phyloP scores from a whole-genome alignment of 2,797 vertebrate genomes.

The Ctenochaetus hawaiiensis region DNA sequence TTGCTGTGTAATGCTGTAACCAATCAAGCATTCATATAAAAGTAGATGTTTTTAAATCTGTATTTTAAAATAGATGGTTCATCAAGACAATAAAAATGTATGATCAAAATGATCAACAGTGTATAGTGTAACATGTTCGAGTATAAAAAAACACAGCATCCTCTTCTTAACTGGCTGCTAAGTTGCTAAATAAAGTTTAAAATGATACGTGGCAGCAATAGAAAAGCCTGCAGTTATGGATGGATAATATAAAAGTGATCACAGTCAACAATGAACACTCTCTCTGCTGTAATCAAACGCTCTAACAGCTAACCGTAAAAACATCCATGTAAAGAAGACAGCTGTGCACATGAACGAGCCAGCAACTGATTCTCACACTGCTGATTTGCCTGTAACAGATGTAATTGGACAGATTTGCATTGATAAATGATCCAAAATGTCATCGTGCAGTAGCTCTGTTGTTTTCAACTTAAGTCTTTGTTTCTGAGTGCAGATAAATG shows the following conservation, averaged over 20 bases:
- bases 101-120: background rate
- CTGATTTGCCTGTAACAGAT: slow-evolving; percentile 49
- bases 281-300: background rate
- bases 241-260: background rate
- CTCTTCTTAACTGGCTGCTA: background rate
- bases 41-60: slow-evolving; percentile 18
- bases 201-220: background rate
- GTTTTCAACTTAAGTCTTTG: slow-evolving; percentile 20
- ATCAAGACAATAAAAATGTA: slow-evolving; percentile 1
- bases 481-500: slow-evolving; percentile 7
- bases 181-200: background rate
- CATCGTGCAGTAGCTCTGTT: slow-evolving; percentile 20
- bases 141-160: background rate
- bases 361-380: slow-evolving; percentile 4
- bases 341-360: background rate
- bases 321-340: background rate
- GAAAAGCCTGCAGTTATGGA: slow-evolving; percentile 4
- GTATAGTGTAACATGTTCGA: too few species aligned
- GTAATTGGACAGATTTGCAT: slow-evolving; percentile 49
- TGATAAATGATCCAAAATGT: slow-evolving; percentile 30
- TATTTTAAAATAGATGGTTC: slow-evolving; percentile 3
- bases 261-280: background rate
- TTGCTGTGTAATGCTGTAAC: slow-evolving; percentile 14
- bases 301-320: background rate
- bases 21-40: slow-evolving; percentile 1